Percentiles rank a stretch among this genome's conserved stretches.
These are phyloP conservation scores for Poeciliopsis retropinna DNA, from an alignment of 2,113 vertebrate genomes.

Conservation along the genomic window DNA sequence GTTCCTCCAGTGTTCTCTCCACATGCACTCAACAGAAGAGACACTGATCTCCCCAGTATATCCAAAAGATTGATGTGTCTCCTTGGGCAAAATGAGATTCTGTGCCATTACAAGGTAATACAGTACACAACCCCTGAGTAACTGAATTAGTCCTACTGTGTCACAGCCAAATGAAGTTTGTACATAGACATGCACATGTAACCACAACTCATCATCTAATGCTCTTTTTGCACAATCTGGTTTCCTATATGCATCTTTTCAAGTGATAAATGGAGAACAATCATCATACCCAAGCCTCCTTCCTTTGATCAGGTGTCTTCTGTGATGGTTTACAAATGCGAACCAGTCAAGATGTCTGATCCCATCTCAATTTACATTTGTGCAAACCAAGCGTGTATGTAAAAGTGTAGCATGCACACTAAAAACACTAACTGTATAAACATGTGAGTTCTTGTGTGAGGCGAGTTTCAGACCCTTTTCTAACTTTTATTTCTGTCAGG, in stretches of 20 bases:
- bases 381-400: neutral
- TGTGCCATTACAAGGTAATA: conserved; percentile 74
- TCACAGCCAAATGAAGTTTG: conserved; percentile 46
- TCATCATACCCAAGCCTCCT: conserved; percentile 15
- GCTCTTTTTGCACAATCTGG: conserved; percentile 34
- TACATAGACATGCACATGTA: conserved; percentile 32
- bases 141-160: conserved; percentile 69
- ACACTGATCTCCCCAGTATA: conserved; percentile 67
- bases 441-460: neutral
- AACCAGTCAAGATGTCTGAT: neutral
- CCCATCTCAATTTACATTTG: neutral
- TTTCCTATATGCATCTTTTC: conserved; percentile 14
- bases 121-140: conserved; percentile 69
- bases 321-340: neutral
- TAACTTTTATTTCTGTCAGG: neutral
- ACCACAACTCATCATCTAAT: conserved; percentile 20
- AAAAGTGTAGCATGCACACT: neutral
- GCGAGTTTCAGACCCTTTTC: neutral
- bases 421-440: neutral
- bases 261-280: conserved; percentile 20
- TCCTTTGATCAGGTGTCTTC: neutral
- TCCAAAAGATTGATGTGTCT: conserved; percentile 77
- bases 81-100: conserved; percentile 75
- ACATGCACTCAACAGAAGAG: conserved; percentile 61
- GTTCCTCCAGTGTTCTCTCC: conserved; percentile 29